Evolutionary conservation across 2,113 vertebrate genomes (phyloP), one percentile per base, ranked within the genome.

Genomic region (Indicator maculatus): DNA sequence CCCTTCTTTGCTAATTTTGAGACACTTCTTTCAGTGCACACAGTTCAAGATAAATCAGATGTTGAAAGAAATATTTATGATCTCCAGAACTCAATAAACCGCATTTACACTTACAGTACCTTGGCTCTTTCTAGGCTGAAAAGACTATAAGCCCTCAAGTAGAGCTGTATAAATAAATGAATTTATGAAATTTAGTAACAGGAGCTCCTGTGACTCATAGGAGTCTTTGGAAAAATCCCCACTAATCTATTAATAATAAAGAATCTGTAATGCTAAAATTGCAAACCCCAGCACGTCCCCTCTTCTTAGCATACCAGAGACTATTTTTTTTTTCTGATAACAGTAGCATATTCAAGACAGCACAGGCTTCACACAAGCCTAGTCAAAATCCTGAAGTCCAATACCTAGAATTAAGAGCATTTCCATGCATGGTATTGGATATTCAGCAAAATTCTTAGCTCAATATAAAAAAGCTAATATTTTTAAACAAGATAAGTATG

Each of bases 171-270:
- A 90, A 89, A 92, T 67, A 83, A 93, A 93, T 81, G 75, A 93
- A 79, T 71, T 71, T 79, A 93, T 90, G 86, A 94, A 88, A 96
- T 93, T 87, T 94, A 97, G 96, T 95, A 95, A 96, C 27, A 80
- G 63, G 90, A 91, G 93, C 86, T 95, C 86, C 84, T 91, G 75
- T 95, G 95, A 96, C 91, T 96, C 95, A 97, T 58, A 96, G 87
- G 84, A 95, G 94, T 81, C 79, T 91, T 96, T 95, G 79, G 82
- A 79, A 90, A 95, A 97, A 96, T 95, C 93, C 94, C 69, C 23
- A 3, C 93, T 94, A 93, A 96, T 94, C 93, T 83, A 95, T 92
- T 90, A 95, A 95, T 92, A 95, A 97, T 96, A 96, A 97, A 97
- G 93, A 94, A 96, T 88, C 91, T 93, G 93, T 83, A 96, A 95